These are phyloP conservation scores for Luehdorfia chinensis DNA, from an alignment of 1,140 invertebrate genomes.

Conservation along the genomic window DNA sequence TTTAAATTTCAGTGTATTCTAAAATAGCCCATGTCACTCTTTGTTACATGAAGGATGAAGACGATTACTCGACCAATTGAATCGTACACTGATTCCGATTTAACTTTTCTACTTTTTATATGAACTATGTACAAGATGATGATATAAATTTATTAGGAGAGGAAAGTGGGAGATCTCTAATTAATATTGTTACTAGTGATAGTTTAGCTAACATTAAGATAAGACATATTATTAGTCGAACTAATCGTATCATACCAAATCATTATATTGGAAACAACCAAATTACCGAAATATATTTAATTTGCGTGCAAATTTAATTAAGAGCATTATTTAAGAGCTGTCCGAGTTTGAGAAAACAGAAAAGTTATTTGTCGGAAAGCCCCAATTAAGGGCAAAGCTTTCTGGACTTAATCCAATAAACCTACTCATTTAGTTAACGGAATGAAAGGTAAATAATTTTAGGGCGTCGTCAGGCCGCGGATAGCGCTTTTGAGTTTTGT, in stretches of 20 bases:
- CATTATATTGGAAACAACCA: constrained; percentile 6
- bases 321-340: constrained; percentile 67
- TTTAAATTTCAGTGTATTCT: no score
- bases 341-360: constrained; percentile 72
- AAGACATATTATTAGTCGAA: no score
- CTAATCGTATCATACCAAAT: no score
- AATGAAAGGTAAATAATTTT: constrained; percentile 76
- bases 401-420: constrained; percentile 76
- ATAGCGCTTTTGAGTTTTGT: constrained; percentile 46
- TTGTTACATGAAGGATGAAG: constrained; percentile 32
- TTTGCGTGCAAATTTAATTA: constrained; percentile 65
- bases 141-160: no score
- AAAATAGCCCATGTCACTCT: constrained; percentile 27
- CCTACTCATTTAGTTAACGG: constrained; percentile 74
- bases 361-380: constrained; percentile 74
- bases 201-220: no score
- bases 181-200: no score
- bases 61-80: constrained; percentile 32
- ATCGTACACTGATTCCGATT: constrained; percentile 23
- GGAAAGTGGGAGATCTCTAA: no score
- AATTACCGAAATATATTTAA: constrained; percentile 45
- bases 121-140: no score
- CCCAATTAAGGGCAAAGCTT: constrained; percentile 75
- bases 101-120: background rate
- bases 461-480: constrained; percentile 38